A percentile compares a stretch with the other conserved stretches of the same genome.
Evolutionary conservation across 1,140 invertebrate species (phyloP).

Genomic region (Bombus confusus): DNA sequence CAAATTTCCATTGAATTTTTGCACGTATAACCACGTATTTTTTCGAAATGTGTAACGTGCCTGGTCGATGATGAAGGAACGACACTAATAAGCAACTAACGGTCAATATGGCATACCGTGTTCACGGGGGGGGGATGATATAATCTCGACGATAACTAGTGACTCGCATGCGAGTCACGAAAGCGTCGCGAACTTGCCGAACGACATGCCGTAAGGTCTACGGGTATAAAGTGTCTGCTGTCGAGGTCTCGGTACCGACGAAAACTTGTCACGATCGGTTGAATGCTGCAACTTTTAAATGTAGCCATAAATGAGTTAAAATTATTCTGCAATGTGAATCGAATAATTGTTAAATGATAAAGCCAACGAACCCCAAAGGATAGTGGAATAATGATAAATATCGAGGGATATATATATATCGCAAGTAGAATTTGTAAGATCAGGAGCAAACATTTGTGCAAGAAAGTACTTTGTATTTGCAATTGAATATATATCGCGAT

Average conservation of each 20-base stretch:
- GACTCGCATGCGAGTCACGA: conserved; percentile 65
- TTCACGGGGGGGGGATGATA: conserved; percentile 57
- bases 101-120: conserved; percentile 56
- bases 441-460: background rate
- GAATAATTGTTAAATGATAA: background rate
- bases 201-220: conserved; percentile 53
- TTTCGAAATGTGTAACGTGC: conserved; percentile 24
- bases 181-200: conserved; percentile 58
- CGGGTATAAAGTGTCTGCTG: conserved; percentile 38
- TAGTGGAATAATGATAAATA: background rate
- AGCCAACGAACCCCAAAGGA: background rate
- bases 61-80: conserved; percentile 63
- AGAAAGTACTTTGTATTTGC: background rate
- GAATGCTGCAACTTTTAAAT: conserved; percentile 2
- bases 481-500: background rate
- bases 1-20: conserved; percentile 3
- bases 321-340: background rate
- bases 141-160: conserved; percentile 66
- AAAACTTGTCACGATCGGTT: conserved; percentile 24
- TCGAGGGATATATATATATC: too few relatives aligned
- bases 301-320: background rate
- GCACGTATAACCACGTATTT: background rate
- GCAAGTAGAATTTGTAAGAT: background rate
- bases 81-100: conserved; percentile 63
- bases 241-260: background rate